Percentiles rank a stretch among this genome's conserved stretches.
Evolutionary conservation across 2,797 vertebrate species (phyloP).

Genomic region (Propithecus perrieri): DNA sequence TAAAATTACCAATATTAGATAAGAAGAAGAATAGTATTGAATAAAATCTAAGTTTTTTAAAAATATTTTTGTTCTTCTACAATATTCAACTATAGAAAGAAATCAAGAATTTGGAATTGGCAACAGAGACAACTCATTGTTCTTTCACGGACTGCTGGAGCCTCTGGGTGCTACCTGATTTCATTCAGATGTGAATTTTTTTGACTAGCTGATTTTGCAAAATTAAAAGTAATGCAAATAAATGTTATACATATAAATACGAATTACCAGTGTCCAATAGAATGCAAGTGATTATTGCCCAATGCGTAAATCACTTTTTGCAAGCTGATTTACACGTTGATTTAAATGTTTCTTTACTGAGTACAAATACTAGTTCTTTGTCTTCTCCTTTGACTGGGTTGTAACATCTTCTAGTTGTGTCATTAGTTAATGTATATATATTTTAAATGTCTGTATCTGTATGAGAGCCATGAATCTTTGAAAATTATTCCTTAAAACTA

Average conservation of each 20-base stretch:
- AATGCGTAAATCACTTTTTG: background rate
- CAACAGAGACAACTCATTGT: background rate
- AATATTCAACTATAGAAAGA: background rate
- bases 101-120: background rate
- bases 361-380: background rate
- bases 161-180: background rate
- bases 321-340: background rate
- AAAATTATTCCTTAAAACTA: background rate
- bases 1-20: background rate
- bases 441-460: background rate
- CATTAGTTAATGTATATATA: background rate
- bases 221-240: background rate
- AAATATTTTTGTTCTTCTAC: background rate
- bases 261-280: background rate
- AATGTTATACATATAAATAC: background rate
- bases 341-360: background rate
- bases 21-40: background rate
- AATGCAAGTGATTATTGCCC: background rate
- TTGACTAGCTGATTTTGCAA: background rate
- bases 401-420: background rate
- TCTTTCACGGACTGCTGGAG: background rate
- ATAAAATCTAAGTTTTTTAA: background rate
- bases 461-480: background rate
- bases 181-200: background rate
- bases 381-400: background rate